A percentile compares a stretch with the other conserved stretches of the same genome.
phyloP scores from a whole-genome alignment of 2,797 vertebrate genomes.

The Petrocephalus sullivani region DNA sequence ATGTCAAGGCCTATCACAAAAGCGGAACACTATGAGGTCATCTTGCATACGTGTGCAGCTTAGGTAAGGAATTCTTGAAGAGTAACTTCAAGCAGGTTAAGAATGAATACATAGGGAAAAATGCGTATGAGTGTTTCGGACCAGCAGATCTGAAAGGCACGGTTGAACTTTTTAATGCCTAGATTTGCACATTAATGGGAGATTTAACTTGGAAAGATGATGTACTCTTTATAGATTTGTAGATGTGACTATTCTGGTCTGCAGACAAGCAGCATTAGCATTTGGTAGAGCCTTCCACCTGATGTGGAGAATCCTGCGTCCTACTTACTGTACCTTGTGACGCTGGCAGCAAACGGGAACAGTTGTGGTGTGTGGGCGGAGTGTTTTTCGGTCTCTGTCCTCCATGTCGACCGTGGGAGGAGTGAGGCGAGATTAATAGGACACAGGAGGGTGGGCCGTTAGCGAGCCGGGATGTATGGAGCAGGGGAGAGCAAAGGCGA shows the following conservation, averaged over 20 bases:
- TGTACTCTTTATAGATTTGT: background rate
- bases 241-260: background rate
- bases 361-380: background rate
- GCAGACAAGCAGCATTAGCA: background rate
- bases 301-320: background rate
- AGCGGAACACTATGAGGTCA: background rate
- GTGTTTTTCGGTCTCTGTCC: background rate
- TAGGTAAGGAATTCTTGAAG: background rate
- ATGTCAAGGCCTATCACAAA: background rate
- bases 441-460: background rate
- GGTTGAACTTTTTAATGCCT: background rate
- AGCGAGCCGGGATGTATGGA: background rate
- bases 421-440: background rate
- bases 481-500: background rate
- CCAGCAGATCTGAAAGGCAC: background rate
- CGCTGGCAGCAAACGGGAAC: background rate
- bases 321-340: conserved; percentile 8
- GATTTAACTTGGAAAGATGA: background rate
- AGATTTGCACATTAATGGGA: background rate
- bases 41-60: background rate
- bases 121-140: background rate
- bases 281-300: background rate
- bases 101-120: background rate
- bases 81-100: background rate
- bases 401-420: background rate